Percentiles rank a stretch among this genome's conserved stretches.
These are phyloP conservation scores for Lophura nycthemera DNA, from an alignment of 2,113 vertebrate species.

Conservation along the genomic window DNA sequence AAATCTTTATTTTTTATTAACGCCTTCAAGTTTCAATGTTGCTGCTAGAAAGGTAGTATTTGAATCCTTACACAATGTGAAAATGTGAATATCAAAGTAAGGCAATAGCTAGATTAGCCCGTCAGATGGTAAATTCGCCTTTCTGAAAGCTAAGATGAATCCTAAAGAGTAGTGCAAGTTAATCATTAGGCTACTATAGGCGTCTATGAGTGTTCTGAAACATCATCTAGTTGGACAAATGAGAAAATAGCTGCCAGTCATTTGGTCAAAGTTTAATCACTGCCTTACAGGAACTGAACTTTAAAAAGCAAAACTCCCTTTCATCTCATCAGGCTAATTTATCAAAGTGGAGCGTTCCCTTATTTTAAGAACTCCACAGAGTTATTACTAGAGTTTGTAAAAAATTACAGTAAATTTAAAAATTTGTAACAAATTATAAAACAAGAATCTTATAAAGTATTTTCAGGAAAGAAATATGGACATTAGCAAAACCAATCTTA, in stretches of 20 bases:
- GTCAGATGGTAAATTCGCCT: slow-evolving; percentile 26
- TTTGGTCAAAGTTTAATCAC: slow-evolving; percentile 69
- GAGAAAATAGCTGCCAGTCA: slow-evolving; percentile 71
- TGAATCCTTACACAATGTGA: not conserved
- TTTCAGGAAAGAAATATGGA: not conserved
- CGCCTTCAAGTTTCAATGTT: not conserved
- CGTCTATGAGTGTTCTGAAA: slow-evolving; percentile 62
- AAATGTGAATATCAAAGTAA: slow-evolving; percentile 14
- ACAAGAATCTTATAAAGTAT: not conserved
- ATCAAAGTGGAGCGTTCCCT: not conserved
- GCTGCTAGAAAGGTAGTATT: not conserved
- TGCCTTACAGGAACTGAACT: slow-evolving; percentile 13
- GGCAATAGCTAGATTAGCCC: not conserved
- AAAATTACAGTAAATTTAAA: not conserved
- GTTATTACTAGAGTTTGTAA: not conserved
- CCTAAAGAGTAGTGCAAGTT: slow-evolving; percentile 56
- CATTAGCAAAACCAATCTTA: not conserved
- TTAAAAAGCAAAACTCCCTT: slow-evolving; percentile 48
- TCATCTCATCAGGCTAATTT: slow-evolving; percentile 40
- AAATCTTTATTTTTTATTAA: not conserved
- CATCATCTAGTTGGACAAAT: slow-evolving; percentile 68
- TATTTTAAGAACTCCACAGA: not conserved
- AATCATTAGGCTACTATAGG: slow-evolving; percentile 71
- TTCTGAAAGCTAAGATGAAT: slow-evolving; percentile 63
- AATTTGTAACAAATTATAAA: not conserved